These are phyloP conservation scores for Cacajao melanocephalus DNA, from an alignment of 2,797 vertebrate genomes.

Conservation along the genomic window DNA sequence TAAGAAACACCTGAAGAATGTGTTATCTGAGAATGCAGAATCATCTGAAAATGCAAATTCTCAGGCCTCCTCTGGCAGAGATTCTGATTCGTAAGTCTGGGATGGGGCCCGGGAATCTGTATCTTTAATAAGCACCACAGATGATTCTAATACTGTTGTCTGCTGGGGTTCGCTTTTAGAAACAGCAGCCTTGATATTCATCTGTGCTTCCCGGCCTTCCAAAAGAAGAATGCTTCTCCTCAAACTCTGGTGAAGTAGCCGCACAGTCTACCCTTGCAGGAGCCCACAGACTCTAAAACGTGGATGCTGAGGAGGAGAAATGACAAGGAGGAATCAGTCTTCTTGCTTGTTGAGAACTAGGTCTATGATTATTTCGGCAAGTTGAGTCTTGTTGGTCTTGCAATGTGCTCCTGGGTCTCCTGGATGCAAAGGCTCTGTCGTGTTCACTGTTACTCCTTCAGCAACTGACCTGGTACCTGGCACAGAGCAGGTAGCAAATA, in stretches of 20 bases:
- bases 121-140: not conserved
- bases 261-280: not conserved
- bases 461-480: not conserved
- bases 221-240: not conserved
- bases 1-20: not conserved
- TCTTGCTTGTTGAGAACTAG: not conserved
- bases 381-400: not conserved
- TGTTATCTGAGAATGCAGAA: not conserved
- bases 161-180: not conserved
- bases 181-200: not conserved
- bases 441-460: not conserved
- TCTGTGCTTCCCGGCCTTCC: not conserved
- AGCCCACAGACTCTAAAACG: not conserved
- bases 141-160: not conserved
- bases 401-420: not conserved
- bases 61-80: not conserved
- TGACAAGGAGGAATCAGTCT: not conserved
- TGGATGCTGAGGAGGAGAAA: not conserved
- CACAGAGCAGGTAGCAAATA: not conserved
- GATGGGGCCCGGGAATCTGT: not conserved
- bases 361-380: not conserved
- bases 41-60: not conserved
- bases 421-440: not conserved
- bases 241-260: not conserved
- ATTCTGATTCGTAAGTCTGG: not conserved